Evolutionary conservation across 2,888 invertebrate genomes (phyloP).

Genomic region (Metalampra italica): DNA sequence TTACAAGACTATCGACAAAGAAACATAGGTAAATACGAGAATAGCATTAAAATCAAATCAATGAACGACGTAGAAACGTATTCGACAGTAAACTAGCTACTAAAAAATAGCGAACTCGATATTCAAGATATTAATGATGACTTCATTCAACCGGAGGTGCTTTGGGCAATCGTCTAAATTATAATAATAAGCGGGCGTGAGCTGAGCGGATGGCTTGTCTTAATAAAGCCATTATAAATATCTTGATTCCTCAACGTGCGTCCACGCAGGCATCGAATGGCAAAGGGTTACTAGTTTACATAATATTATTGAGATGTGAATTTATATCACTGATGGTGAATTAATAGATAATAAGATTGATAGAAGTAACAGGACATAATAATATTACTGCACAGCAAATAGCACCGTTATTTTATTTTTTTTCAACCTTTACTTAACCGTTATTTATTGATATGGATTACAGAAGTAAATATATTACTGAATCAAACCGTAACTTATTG

Average conservation of each 20-base stretch:
- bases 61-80: not conserved
- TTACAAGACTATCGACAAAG: too few species aligned
- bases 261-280: slow-evolving; percentile 55
- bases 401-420: too few species aligned
- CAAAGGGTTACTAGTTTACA: slow-evolving; percentile 50
- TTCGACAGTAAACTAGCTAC: not conserved
- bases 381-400: not conserved
- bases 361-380: too few species aligned
- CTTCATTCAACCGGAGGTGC: slow-evolving; percentile 66
- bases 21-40: not conserved
- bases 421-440: too few species aligned
- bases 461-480: too few species aligned
- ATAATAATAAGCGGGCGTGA: slow-evolving; percentile 77
- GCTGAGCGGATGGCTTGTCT: slow-evolving; percentile 62
- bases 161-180: slow-evolving; percentile 76
- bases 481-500: too few species aligned
- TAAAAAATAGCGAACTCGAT: slow-evolving; percentile 28
- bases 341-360: too few species aligned
- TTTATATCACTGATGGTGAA: slow-evolving; percentile 12
- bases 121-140: slow-evolving; percentile 51
- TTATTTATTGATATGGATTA: too few species aligned
- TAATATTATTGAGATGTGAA: slow-evolving; percentile 37
- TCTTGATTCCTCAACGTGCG: slow-evolving; percentile 61
- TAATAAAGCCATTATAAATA: slow-evolving; percentile 78
- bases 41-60: not conserved